Evolutionary conservation across 1,140 invertebrate species (phyloP).

Genomic region (Penaeus japonicus): DNA sequence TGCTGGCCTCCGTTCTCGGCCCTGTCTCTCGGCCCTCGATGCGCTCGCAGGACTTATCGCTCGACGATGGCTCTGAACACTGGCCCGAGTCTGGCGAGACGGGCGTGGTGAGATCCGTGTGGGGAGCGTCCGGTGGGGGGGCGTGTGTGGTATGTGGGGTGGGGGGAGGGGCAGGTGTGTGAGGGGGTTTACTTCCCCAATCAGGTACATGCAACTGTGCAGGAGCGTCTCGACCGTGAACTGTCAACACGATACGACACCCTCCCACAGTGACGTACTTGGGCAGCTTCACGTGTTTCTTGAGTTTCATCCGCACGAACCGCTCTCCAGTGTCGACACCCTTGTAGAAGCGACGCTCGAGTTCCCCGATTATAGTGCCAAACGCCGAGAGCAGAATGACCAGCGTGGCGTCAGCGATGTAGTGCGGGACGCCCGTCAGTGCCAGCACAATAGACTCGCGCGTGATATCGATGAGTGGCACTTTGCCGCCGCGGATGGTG

Average conservation of each 20-base stretch:
- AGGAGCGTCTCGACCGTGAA: slow-evolving; percentile 56
- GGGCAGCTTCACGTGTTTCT: slow-evolving; percentile 60
- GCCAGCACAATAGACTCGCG: slow-evolving; percentile 62
- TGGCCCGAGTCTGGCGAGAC: slow-evolving; percentile 41
- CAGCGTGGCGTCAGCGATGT: slow-evolving; percentile 62
- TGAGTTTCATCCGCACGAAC: slow-evolving; percentile 62
- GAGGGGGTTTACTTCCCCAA: slow-evolving; percentile 42
- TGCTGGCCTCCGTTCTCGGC: neutral
- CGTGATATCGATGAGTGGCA: slow-evolving; percentile 62
- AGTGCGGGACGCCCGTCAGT: slow-evolving; percentile 63
- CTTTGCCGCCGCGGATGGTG: slow-evolving; percentile 61
- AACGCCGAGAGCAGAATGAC: slow-evolving; percentile 62
- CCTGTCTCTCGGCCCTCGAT: slow-evolving; percentile 28
- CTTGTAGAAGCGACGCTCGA: slow-evolving; percentile 65
- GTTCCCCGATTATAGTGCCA: slow-evolving; percentile 63
- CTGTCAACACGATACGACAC: slow-evolving; percentile 60
- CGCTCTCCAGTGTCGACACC: slow-evolving; percentile 66
- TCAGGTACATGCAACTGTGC: slow-evolving; percentile 53
- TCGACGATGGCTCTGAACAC: slow-evolving; percentile 54
- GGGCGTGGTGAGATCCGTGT: slow-evolving; percentile 31
- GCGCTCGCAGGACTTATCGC: slow-evolving; percentile 52
- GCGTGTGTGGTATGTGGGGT: neutral
- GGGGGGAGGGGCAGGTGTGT: slow-evolving; percentile 16
- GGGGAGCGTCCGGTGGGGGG: slow-evolving; percentile 20
- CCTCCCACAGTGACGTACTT: slow-evolving; percentile 62